Conservation (phyloP, 1,140 invertebrate genomes). For the Drosophila sp. region DNA sequence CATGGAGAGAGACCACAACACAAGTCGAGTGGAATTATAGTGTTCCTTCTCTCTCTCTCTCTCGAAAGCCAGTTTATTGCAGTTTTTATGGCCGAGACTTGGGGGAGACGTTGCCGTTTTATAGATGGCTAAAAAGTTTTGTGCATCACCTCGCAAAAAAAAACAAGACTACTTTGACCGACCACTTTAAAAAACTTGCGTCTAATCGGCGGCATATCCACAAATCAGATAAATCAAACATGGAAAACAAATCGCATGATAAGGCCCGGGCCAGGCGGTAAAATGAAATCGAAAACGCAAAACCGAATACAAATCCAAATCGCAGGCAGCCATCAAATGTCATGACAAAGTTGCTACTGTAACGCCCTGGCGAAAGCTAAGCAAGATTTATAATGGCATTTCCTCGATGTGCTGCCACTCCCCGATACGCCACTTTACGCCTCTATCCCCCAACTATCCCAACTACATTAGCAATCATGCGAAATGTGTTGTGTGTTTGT, state of each 20-base stretch:
- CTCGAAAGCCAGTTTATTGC: slow-evolving; percentile 43
- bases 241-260: slow-evolving; percentile 75
- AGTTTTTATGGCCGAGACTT: slow-evolving; percentile 65
- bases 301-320: slow-evolving; percentile 49
- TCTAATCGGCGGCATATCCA: slow-evolving; percentile 54
- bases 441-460: neutral
- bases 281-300: slow-evolving; percentile 46
- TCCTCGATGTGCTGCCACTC: slow-evolving; percentile 42
- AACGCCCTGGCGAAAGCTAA: slow-evolving; percentile 55
- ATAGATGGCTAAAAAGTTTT: neutral
- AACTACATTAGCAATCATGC: slow-evolving; percentile 2
- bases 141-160: slow-evolving; percentile 5
- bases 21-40: slow-evolving; percentile 12
- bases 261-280: slow-evolving; percentile 37
- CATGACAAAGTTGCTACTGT: slow-evolving; percentile 64
- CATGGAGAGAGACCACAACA: slow-evolving; percentile 3
- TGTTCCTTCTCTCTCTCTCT: neutral
- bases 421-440: neutral
- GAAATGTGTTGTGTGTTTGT: slow-evolving; percentile 43
- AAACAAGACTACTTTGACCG: slow-evolving; percentile 21
- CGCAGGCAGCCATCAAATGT: slow-evolving; percentile 50
- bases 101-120: slow-evolving; percentile 45
- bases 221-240: slow-evolving; percentile 76
- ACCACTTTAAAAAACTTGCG: slow-evolving; percentile 23
- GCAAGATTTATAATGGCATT: slow-evolving; percentile 70